A percentile compares a stretch with the other conserved stretches of the same genome.
Evolutionary conservation across 2,113 vertebrate genomes (phyloP).

Genomic region (Oreochromis spilurus): DNA sequence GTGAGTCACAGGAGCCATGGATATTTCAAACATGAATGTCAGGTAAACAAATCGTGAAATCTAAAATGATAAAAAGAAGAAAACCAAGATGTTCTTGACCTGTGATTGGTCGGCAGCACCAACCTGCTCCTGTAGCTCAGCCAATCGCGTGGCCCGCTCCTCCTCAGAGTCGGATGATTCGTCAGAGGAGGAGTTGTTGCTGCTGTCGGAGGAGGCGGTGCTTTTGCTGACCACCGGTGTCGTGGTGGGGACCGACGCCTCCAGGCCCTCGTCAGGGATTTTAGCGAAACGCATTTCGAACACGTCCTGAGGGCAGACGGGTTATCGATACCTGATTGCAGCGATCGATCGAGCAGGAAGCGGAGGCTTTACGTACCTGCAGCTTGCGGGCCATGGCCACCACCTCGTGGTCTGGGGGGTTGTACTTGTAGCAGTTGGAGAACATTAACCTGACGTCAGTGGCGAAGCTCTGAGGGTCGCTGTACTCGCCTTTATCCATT

Average conservation of each 20-base stretch:
- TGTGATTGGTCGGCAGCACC: slow-evolving; percentile 71
- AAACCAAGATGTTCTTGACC: slow-evolving; percentile 62
- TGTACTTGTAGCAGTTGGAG: slow-evolving; percentile 99
- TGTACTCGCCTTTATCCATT: slow-evolving; percentile 94
- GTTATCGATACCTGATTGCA: background rate
- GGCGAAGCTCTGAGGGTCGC: slow-evolving; percentile 91
- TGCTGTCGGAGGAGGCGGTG: slow-evolving; percentile 91
- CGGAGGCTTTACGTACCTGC: slow-evolving; percentile 75
- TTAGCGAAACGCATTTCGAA: slow-evolving; percentile 99
- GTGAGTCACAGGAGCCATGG: background rate
- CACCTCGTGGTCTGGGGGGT: slow-evolving; percentile 96
- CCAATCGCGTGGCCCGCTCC: slow-evolving; percentile 92
- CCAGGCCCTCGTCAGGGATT: slow-evolving; percentile 92
- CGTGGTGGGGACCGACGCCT: slow-evolving; percentile 74
- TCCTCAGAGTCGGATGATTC: slow-evolving; percentile 96
- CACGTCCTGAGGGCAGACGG: slow-evolving; percentile 78
- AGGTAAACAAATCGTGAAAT: background rate
- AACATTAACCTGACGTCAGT: slow-evolving; percentile 99
- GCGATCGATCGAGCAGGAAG: background rate
- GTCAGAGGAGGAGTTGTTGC: slow-evolving; percentile 87
- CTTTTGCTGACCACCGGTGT: slow-evolving; percentile 86
- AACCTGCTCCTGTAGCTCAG: slow-evolving; percentile 98
- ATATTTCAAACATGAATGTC: background rate
- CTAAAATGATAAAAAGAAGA: slow-evolving; percentile 29
- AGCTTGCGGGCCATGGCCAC: slow-evolving; percentile 98